A percentile compares a stretch with the other conserved stretches of the same genome.
phyloP scores from a whole-genome alignment of 2,113 vertebrate species.

The Aix galericulata region DNA sequence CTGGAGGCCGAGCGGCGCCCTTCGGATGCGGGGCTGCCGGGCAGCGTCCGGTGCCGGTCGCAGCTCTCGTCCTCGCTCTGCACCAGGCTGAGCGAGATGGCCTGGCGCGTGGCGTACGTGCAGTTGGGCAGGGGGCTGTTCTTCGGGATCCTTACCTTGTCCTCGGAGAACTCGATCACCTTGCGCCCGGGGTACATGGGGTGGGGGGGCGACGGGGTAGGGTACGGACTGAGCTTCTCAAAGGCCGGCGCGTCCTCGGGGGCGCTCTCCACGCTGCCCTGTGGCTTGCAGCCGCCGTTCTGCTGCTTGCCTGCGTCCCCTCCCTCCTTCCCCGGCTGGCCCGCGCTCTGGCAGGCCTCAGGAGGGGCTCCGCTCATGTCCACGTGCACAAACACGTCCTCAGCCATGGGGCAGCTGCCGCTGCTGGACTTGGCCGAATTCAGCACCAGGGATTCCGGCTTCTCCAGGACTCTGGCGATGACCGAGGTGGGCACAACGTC shows the following conservation, averaged over 20 bases:
- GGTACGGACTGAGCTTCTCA: conserved; percentile 93
- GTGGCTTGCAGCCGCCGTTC: conserved; percentile 84
- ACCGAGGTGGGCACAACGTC: conserved; percentile 93
- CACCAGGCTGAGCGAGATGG: conserved; percentile 95
- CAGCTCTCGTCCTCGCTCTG: conserved; percentile 80
- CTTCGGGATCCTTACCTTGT: conserved; percentile 95
- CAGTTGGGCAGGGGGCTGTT: conserved; percentile 97
- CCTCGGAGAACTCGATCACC: conserved; percentile 97
- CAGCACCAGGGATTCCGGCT: conserved; percentile 93
- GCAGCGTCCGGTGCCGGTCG: conserved; percentile 70
- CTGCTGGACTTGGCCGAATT: conserved; percentile 94
- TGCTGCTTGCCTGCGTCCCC: conserved; percentile 51
- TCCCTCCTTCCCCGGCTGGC: conserved; percentile 45
- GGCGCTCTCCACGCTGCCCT: conserved; percentile 75
- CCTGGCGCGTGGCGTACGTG: conserved; percentile 94
- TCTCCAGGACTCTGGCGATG: conserved; percentile 95
- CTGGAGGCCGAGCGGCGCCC: conserved; percentile 74
- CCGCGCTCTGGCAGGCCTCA: conserved; percentile 28
- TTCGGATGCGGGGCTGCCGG: conserved; percentile 83
- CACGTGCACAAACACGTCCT: conserved; percentile 97
- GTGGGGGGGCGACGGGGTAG: conserved; percentile 84
- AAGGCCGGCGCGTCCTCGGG: conserved; percentile 81
- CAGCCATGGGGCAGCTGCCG: conserved; percentile 83
- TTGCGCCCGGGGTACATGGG: conserved; percentile 91
- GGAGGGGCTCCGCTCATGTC: conserved; percentile 88